Evolutionary conservation across 1,140 invertebrate genomes (phyloP).

Genomic region (Drosophila truncata): DNA sequence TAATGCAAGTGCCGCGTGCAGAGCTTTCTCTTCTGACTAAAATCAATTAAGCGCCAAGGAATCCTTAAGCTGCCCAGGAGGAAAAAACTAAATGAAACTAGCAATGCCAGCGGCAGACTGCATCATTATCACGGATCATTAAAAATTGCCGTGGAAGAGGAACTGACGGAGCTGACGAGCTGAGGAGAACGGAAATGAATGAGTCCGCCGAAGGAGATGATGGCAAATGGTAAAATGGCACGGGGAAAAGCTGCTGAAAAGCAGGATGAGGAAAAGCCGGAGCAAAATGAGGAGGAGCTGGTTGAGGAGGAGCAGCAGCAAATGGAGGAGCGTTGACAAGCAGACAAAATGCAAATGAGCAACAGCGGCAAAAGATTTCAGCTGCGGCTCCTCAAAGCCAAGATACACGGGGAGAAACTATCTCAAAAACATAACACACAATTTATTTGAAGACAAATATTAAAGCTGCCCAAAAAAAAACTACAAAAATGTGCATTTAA

Average conservation of each 20-base stretch:
- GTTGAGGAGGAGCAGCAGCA: not conserved
- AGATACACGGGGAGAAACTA: constrained; percentile 25
- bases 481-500: too few relatives aligned
- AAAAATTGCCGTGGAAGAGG: constrained; percentile 65
- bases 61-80: constrained; percentile 1
- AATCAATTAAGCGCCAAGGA: constrained; percentile 56
- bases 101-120: constrained; percentile 58
- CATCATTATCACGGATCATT: constrained; percentile 83
- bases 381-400: constrained; percentile 5
- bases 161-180: constrained; percentile 6
- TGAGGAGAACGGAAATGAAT: constrained; percentile 60
- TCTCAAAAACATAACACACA: too few relatives aligned
- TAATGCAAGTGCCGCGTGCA: constrained; percentile 46
- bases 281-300: not conserved
- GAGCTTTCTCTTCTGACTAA: constrained; percentile 22
- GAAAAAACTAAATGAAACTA: constrained; percentile 57
- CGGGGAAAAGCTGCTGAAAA: constrained; percentile 26
- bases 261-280: not conserved
- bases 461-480: too few relatives aligned
- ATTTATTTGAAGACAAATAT: not conserved
- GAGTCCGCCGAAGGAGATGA: constrained; percentile 28
- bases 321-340: constrained; percentile 46
- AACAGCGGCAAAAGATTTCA: constrained; percentile 42
- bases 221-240: constrained; percentile 3
- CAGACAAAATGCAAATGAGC: constrained; percentile 79